These are phyloP conservation scores for Tragelaphus scriptus DNA, from an alignment of 2,113 vertebrate species.

Conservation along the genomic window DNA sequence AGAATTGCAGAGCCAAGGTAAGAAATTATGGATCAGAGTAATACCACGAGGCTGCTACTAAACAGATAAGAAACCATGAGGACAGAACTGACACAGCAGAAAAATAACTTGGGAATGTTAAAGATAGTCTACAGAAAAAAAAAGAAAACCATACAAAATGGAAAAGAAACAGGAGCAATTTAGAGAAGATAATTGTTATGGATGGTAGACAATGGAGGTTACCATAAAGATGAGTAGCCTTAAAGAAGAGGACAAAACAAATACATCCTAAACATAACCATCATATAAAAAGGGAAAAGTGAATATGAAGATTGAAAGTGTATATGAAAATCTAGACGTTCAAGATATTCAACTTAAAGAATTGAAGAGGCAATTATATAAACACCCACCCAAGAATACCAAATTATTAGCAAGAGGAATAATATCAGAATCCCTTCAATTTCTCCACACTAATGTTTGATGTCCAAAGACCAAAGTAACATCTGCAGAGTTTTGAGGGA, in stretches of 20 bases:
- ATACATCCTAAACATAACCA: background rate
- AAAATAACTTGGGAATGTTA: background rate
- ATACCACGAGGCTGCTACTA: background rate
- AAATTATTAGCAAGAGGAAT: background rate
- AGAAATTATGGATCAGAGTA: background rate
- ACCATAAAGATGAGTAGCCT: background rate
- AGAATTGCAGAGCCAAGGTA: background rate
- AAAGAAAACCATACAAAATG: background rate
- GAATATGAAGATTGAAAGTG: background rate
- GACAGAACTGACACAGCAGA: background rate
- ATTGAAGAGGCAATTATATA: background rate
- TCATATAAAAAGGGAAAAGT: background rate
- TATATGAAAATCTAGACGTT: background rate
- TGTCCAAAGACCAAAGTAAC: background rate
- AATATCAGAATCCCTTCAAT: background rate
- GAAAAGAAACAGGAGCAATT: background rate
- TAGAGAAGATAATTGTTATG: background rate
- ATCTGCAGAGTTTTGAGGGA: background rate
- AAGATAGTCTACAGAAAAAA: background rate
- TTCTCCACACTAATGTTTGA: background rate
- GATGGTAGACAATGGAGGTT: background rate
- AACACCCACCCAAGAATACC: background rate
- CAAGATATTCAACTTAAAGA: background rate
- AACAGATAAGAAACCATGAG: background rate
- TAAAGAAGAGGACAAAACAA: background rate